Conservation (phyloP, 2,888 invertebrate species). For the Drosophila atroscutellata region DNA sequence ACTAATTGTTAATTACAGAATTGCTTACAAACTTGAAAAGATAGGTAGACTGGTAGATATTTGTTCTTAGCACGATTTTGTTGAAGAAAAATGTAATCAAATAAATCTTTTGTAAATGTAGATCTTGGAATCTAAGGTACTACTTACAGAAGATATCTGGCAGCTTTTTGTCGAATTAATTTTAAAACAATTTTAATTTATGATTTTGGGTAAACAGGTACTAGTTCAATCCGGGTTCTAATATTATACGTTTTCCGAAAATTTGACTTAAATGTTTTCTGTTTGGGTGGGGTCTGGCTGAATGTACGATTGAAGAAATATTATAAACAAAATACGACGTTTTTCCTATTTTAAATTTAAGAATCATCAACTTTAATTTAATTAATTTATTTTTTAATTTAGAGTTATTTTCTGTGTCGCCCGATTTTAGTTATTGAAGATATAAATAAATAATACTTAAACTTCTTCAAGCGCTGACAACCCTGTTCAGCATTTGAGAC, state of each 20-base stretch:
- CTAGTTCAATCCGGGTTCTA: background rate
- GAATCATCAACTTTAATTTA: background rate
- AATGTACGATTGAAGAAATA: background rate
- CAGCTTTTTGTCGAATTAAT: background rate
- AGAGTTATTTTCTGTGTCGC: background rate
- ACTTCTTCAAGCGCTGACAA: constrained; percentile 23
- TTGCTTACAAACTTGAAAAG: background rate
- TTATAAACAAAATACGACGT: background rate
- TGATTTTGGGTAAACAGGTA: background rate
- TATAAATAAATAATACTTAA: background rate
- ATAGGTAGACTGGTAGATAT: background rate
- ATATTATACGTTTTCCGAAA: background rate
- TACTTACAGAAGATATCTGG: background rate
- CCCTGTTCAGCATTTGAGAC: constrained; percentile 25
- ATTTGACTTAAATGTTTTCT: background rate
- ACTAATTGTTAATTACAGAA: background rate
- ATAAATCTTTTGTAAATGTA: background rate
- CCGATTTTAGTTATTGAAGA: background rate
- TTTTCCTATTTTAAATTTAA: background rate
- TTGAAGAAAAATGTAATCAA: background rate
- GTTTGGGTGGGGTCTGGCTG: background rate
- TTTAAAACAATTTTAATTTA: background rate
- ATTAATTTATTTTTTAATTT: background rate
- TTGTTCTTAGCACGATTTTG: background rate
- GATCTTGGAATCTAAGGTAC: background rate